Evolutionary conservation across 2,888 invertebrate species (phyloP).

Genomic region (Drosophila heteroneura): DNA sequence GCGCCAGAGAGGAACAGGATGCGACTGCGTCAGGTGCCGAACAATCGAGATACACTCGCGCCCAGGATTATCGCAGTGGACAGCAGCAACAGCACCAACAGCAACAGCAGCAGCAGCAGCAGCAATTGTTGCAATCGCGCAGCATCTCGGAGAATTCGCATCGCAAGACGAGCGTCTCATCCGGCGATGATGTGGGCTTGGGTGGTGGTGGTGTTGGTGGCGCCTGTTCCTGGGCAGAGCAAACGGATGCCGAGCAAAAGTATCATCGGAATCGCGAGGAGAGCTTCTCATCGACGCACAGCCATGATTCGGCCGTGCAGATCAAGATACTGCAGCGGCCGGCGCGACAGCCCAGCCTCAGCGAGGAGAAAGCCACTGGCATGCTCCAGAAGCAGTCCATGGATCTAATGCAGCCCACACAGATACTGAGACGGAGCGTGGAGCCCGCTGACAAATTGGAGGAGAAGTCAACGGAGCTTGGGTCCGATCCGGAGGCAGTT

Average conservation of each 20-base stretch:
- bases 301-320: slow-evolving; percentile 84
- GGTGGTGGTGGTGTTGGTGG: slow-evolving; percentile 43
- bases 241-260: slow-evolving; percentile 84
- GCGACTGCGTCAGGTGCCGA: slow-evolving; percentile 12
- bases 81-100: slow-evolving; percentile 48
- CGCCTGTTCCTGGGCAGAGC: slow-evolving; percentile 86
- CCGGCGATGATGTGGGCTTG: slow-evolving; percentile 78
- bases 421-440: slow-evolving; percentile 84
- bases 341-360: slow-evolving; percentile 73
- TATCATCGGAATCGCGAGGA: slow-evolving; percentile 82
- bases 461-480: slow-evolving; percentile 33
- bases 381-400: slow-evolving; percentile 39
- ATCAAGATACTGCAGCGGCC: slow-evolving; percentile 85
- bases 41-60: slow-evolving; percentile 58
- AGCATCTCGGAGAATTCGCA: slow-evolving; percentile 86
- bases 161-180: slow-evolving; percentile 85
- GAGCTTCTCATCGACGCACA: slow-evolving; percentile 83
- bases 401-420: slow-evolving; percentile 77
- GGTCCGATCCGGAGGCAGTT: slow-evolving; percentile 17
- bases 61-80: slow-evolving; percentile 57
- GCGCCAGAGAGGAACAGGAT: slow-evolving; percentile 65
- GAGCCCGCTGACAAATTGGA: slow-evolving; percentile 56
- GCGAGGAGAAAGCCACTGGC: slow-evolving; percentile 65
- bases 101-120: slow-evolving; percentile 63
- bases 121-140: slow-evolving; percentile 80